Percentiles rank a stretch among this genome's conserved stretches.
Evolutionary conservation across 23 tunicate genomes (phyloP).

Genomic region (Trididemnum clinides): DNA sequence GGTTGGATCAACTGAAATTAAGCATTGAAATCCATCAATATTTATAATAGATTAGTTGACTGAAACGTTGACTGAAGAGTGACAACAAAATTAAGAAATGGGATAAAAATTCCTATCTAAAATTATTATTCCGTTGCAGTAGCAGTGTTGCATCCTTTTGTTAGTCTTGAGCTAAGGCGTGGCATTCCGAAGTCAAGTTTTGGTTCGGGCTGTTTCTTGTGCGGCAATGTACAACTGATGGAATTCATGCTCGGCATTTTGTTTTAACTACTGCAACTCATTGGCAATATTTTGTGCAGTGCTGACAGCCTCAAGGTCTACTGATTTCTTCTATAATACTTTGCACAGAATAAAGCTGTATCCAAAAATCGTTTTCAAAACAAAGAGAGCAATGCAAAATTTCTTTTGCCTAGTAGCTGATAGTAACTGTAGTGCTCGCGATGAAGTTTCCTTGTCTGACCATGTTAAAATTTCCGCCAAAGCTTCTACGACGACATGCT

Average conservation of each 20-base stretch:
- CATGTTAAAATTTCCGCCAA: constrained; percentile 15
- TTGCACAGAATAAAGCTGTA: constrained; percentile 21
- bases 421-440: constrained; percentile 2
- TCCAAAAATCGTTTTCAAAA: constrained; percentile 12
- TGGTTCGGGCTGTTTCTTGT: constrained; percentile 9
- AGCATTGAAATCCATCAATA: constrained; percentile 21
- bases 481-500: constrained; percentile 7
- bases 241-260: constrained; percentile 17
- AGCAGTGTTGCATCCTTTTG: constrained; percentile 20
- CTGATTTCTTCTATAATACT: neutral
- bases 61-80: neutral
- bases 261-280: neutral
- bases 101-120: constrained; percentile 5
- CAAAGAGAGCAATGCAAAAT: constrained; percentile 1
- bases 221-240: neutral
- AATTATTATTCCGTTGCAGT: neutral
- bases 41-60: constrained; percentile 4
- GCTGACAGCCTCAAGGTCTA: constrained; percentile 16
- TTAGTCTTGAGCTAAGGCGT: neutral
- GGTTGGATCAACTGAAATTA: constrained; percentile 19
- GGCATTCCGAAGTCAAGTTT: neutral
- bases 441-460: constrained; percentile 23
- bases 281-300: neutral
- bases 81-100: constrained; percentile 4
- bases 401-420: constrained; percentile 2